Evolutionary conservation across 2,888 invertebrate genomes (phyloP).

Genomic region (Galerucella calmariensis): DNA sequence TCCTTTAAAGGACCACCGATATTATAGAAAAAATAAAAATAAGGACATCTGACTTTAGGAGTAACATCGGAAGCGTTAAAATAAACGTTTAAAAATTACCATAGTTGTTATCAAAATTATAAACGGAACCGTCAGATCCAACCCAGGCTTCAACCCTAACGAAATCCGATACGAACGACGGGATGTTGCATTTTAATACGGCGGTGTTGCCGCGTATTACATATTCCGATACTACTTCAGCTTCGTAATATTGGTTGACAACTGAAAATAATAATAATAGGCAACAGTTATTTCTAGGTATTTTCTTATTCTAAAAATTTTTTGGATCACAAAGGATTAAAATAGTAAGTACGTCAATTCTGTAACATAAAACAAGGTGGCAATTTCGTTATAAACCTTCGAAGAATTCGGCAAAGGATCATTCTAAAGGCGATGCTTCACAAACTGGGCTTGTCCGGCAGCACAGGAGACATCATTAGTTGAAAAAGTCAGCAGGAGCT

Average conservation of each 20-base stretch:
- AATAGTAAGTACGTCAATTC: too few species aligned
- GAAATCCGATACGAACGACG: conserved; percentile 91
- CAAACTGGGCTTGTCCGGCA: too few species aligned
- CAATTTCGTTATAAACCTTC: too few species aligned
- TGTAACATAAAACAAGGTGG: too few species aligned
- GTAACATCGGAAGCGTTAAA: neutral
- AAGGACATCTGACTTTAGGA: neutral
- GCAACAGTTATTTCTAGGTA: too few species aligned
- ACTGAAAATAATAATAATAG: conserved; percentile 69
- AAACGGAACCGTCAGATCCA: conserved; percentile 74
- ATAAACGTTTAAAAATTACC: conserved; percentile 70
- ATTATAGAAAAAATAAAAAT: neutral
- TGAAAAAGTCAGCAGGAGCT: too few species aligned
- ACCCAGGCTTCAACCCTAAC: conserved; percentile 89
- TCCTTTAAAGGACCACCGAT: neutral
- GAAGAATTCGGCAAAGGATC: too few species aligned
- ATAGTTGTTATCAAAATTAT: conserved; percentile 76
- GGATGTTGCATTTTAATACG: conserved; percentile 88
- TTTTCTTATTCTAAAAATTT: too few species aligned
- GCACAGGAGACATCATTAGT: too few species aligned
- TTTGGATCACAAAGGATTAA: too few species aligned
- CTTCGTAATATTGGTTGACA: conserved; percentile 89
- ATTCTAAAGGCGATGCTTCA: too few species aligned
- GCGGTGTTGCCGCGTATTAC: conserved; percentile 90
- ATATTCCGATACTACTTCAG: conserved; percentile 87